Base-by-base conservation (phyloP, 2,113 vertebrate genomes). In the Ciconia stormi region DNA sequence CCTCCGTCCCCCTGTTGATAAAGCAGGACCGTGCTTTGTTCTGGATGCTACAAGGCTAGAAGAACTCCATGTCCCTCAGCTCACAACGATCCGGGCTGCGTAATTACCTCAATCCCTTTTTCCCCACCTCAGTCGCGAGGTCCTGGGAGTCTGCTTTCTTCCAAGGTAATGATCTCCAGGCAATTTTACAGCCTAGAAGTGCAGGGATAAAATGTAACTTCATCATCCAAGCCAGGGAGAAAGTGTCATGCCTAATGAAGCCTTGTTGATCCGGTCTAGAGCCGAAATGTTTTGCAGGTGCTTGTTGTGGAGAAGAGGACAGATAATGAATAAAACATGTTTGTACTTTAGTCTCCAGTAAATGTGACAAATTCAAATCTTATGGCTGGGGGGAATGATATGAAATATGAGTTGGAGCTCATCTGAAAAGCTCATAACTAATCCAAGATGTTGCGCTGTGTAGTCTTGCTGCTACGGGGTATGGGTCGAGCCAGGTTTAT, bases 291-390 rank as follows among this genome's bases (percentile, higher is more conserved):
- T 79, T 96, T 96, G 95, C 97, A 98, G 97, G 98, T 98, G 97
- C 96, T 96, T 34, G 95, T 82, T 92, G 97, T 66, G 14, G 92
- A 97, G 95, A 97, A 82, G 96, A 96, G 91, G 78, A 95, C 90
- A 96, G 97, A 95, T 96, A 97, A 98, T 98, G 98, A 98, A 96
- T 98, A 98, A 98, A 98, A 98, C 95, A 97, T 98, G 97, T n/a
- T 69, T 77, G 93, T 70, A 78, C 89, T 69, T 97, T 83, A 71
- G 86, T 59, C 94, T 96, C 56, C 97, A 94, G 97, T 86, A 96
- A 96, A 96, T 96, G 97, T 97, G 98, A 97, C 96, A 93, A 95
- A 87, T 90, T 87, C 22, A 25, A 95, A 81, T 96, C 94, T 87
- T 78, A 77, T 52, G 93, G 93, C 96, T 85, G 85, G 73, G 29